Evolutionary conservation across 2,113 vertebrate species (phyloP), one percentile per base, ranked within the genome.

Genomic region (Zosterops borbonicus): DNA sequence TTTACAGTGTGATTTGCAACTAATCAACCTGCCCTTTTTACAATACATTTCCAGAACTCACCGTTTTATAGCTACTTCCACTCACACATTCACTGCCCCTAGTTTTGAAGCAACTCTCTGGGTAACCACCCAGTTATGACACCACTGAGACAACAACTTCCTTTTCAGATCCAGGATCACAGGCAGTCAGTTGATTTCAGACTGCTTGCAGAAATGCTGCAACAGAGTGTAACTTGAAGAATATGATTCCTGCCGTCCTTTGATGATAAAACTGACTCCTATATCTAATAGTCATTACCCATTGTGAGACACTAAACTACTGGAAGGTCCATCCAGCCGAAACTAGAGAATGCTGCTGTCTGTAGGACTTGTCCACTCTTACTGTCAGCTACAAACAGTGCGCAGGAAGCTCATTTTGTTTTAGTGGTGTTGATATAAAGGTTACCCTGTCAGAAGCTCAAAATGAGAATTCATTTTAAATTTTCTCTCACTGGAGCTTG

Each of bases 341-440:
- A 85, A 39, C 17, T 16, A 49, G 28, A 81, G 42, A 76, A 81
- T 23, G 39, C 5, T 2, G 5, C 25, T 67, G 29, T 77, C 62
- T 87, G 69, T 74, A 81, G 74, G 77, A 81, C 27, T 47, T 15
- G 50, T n/a, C 56, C 71, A 8, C 29, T 89, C 42, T 95, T 94
- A 95, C 49, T 93, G 94, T 89, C 68, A 96, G 41, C 73, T 65
- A 69, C 44, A 95, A 95, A 89, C 10, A 9, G 60, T 78, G 85
- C 91, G 83, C 15, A 95, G 87, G 84, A 97, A 96, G 87, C 84
- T 59, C 76, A 56, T 63, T 87, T 93, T 96, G 62, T 77, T 96
- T 81, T 49, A 73, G 92, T 52, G 85, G 35, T 85, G 86, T 83
- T 97, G 94, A 97, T 92, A 90, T 96, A 97, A 98, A 98, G 97